Evolutionary conservation across 2,113 vertebrate genomes (phyloP), one percentile per base, ranked within the genome.

Genomic region (Trinectes maculatus): DNA sequence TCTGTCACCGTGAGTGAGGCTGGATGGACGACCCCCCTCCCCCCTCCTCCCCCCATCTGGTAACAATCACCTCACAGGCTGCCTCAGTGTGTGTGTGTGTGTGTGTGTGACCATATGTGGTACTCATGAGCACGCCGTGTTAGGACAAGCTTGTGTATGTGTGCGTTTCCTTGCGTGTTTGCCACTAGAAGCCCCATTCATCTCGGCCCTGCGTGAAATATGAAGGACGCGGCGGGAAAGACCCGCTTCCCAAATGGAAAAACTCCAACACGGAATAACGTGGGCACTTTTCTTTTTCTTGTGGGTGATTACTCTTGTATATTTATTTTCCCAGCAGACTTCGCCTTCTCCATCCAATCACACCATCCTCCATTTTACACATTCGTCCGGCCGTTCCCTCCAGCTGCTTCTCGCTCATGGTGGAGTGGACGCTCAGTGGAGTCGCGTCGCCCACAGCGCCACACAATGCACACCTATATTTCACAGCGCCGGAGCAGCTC

Each of bases 1-100:
- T 82, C 76, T 71, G 55, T 85, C 82, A 75, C 53, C 44, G 13
- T 12, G 64, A 76, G 82, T 74, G 80, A 68, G 56, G 40, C 44
- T 34, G 52, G 85, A 83, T 83, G 66, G 73, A 86, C 46, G 63
- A 65, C 74, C 81, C 53, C 68, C 61, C 56, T 56, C n/a, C n/a
- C n/a, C n/a, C 74, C 81, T 49, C 68, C 61, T 53, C 33, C 33
- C 44, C 44, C 12, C 83, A 80, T 92, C 85, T 91, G 89, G 89
- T 75, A 88, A 85, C 87, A 84, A 92, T 92, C 87, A 87, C 80
- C 75, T 81, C 73, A 25, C 82, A 84, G 83, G 52, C 86, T 70
- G 83, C 79, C 85, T 73, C 54, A 26, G 46, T 47, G 19, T 55
- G 49, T 19, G 19, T 28, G 46, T 40, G 46, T 51, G 39, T 48